Percentiles rank a stretch among this genome's conserved stretches.
phyloP scores from a whole-genome alignment of 2,797 vertebrate genomes.

The Kryptopterus vitreolus region DNA sequence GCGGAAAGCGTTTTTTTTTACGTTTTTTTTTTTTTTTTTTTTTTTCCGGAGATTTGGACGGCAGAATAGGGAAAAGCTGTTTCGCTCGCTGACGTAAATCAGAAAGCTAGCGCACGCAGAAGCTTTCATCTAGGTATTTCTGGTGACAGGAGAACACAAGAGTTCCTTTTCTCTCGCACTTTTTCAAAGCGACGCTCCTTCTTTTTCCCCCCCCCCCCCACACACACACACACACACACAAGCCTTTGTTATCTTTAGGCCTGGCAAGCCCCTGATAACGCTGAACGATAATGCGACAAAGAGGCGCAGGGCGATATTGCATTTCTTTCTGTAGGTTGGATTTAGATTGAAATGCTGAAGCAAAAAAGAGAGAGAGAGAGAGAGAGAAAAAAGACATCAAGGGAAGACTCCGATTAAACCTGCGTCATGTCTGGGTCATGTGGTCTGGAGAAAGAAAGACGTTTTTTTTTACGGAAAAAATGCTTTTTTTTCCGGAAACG shows the following conservation, averaged over 20 bases:
- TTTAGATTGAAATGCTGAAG: conserved; percentile 63
- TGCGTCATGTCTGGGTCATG: conserved; percentile 45
- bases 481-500: too few relatives aligned
- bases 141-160: conserved; percentile 44
- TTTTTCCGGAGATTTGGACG: background rate
- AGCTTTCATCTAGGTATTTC: conserved; percentile 42
- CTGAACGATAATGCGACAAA: conserved; percentile 63
- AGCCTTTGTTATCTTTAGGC: conserved; percentile 62
- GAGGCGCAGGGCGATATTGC: conserved; percentile 52
- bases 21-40: too few relatives aligned
- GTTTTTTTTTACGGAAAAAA: too few relatives aligned
- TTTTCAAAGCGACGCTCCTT: conserved; percentile 41
- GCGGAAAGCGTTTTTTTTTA: too few relatives aligned
- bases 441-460: conserved; percentile 14
- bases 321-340: conserved; percentile 60
- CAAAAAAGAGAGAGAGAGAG: conserved; percentile 56
- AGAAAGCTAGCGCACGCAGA: conserved; percentile 7
- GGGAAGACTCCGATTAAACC: conserved; percentile 67
- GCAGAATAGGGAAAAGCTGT: background rate
- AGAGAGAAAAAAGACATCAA: conserved; percentile 66
- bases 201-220: too few relatives aligned
- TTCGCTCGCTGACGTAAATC: conserved; percentile 10
- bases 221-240: too few relatives aligned
- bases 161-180: conserved; percentile 36
- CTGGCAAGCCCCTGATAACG: conserved; percentile 70